Evolutionary conservation across 2,888 invertebrate genomes (phyloP), one percentile per base, ranked within the genome.

Genomic region (Microplitis deprimator): DNA sequence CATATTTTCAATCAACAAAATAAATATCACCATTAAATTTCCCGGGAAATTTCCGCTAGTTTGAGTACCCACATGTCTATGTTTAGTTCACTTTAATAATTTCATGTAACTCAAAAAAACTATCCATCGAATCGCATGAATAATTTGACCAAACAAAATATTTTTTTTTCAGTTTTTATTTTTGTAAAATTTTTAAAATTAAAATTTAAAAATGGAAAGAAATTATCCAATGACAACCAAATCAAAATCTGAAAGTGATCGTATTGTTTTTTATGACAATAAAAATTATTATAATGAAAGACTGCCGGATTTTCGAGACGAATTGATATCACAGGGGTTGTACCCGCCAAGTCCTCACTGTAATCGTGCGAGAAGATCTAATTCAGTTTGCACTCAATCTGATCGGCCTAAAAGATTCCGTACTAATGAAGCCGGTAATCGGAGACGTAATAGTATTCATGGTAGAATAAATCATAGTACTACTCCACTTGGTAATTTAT

Each of bases 401-500:
- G 82, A 81, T 59, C 79, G 81, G 68, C 79, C 79, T 7, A 82
- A 84, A 80, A 85, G 85, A 60, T 81, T 83, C 7, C 84, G 84
- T 41, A 81, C 82, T 64, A 81, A 80, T 65, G 86, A 87, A 61
- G 76, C 77, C 64, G 86, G 86, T 77, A 82, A 83, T 62, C 84
- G 84, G 64, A 81, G 88, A 59, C 85, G 87, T 16, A 84, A 85
- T 75, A 85, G 86, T 79, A 80, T 84, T 17, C 84, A 85, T 65
- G 83, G 87, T 39, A 82, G 75, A 77, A 73, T 50, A 70, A 74
- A 29, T 40, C 77, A 3, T 41, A 39, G 85, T 75, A 82, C 84
- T 38, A 89, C 89, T 29, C 87, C 89, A 62, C 78, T 89, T 84
- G 89, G 89, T 89, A 86, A 81, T 83, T 81, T 60, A n/a, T 70